Conservation (phyloP, 1,140 invertebrate species). For the Parasteatoda tepidariorum region DNA sequence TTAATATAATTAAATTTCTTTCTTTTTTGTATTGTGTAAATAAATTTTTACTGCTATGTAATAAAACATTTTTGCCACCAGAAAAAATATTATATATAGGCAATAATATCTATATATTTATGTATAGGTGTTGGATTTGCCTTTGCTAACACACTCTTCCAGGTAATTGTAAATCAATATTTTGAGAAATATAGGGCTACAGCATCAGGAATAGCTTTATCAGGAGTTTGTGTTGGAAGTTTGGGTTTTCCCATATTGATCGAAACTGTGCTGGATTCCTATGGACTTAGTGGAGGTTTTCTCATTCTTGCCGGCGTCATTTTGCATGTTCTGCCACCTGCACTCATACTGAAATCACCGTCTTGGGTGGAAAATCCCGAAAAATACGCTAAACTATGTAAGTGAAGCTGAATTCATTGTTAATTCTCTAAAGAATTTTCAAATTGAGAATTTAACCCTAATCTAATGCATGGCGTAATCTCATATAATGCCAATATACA, state of each 20-base stretch:
- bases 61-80: no score
- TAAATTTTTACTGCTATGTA: no score
- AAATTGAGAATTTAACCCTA: no score
- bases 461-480: no score
- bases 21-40: no score
- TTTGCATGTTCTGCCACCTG: slow-evolving; percentile 85
- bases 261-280: slow-evolving; percentile 59
- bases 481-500: no score
- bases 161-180: slow-evolving; percentile 59
- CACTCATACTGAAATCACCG: slow-evolving; percentile 78
- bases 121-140: slow-evolving; percentile 16
- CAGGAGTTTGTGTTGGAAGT: slow-evolving; percentile 67
- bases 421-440: no score
- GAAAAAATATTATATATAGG: no score
- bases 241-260: slow-evolving; percentile 66
- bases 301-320: slow-evolving; percentile 83
- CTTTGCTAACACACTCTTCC: slow-evolving; percentile 12
- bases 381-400: neutral
- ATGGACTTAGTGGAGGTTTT: slow-evolving; percentile 66
- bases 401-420: no score
- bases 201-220: slow-evolving; percentile 63
- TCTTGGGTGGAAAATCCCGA: slow-evolving; percentile 32
- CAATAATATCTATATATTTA: no score
- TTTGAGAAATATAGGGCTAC: slow-evolving; percentile 40
- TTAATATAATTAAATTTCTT: no score